phyloP scores from a whole-genome alignment of 1,140 invertebrate genomes.

The Nephila pilipes region DNA sequence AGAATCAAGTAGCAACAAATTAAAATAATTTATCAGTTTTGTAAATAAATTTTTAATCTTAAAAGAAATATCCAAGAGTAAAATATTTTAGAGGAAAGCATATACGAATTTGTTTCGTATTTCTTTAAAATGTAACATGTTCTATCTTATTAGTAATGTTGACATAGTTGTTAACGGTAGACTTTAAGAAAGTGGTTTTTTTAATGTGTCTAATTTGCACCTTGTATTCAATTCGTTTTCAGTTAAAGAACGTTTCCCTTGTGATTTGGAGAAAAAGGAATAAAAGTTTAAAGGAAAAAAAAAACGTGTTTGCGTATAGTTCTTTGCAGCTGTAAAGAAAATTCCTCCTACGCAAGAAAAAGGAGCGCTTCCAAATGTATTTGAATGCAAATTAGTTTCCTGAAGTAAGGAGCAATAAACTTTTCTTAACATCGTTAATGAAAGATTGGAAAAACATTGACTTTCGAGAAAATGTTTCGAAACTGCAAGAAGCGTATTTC shows the following conservation, averaged over 20 bases:
- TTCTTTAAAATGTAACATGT: neutral
- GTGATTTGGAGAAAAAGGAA: neutral
- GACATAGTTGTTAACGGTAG: neutral
- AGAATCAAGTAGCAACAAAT: neutral
- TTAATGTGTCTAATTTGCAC: neutral
- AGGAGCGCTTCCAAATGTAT: neutral
- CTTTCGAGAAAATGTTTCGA: neutral
- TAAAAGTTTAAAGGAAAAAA: neutral
- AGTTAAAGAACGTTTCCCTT: neutral
- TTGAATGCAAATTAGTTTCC: slow-evolving; percentile 42
- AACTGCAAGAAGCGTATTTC: neutral
- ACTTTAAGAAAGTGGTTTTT: neutral
- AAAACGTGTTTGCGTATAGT: neutral
- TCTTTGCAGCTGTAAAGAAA: neutral
- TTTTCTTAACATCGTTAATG: slow-evolving; percentile 7
- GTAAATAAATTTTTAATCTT: neutral
- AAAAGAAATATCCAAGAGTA: neutral
- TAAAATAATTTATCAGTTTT: neutral
- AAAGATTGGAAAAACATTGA: neutral
- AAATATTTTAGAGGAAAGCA: neutral
- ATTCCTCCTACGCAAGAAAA: neutral
- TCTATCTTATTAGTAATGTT: slow-evolving; percentile 8
- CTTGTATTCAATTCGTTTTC: neutral
- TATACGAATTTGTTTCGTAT: neutral
- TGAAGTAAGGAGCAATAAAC: slow-evolving; percentile 31